phyloP scores from a whole-genome alignment of 2,797 vertebrate species.

The Clamator glandarius region DNA sequence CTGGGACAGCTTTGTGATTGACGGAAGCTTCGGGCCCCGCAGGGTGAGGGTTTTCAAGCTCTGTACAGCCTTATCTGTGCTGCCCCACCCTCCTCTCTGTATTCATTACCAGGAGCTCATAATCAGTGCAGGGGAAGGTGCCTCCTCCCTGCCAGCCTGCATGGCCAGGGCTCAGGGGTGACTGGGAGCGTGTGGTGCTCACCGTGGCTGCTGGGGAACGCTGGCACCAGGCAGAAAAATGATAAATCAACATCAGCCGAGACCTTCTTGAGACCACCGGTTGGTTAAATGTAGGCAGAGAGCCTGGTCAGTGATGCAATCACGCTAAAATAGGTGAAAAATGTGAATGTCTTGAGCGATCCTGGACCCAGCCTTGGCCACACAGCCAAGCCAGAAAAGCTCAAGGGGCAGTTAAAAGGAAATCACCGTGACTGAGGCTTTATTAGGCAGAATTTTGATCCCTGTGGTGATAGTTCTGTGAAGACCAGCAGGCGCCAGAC shows the following conservation, averaged over 20 bases:
- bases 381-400: not conserved
- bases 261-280: not conserved
- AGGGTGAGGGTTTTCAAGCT: rapidly evolving
- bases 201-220: not conserved
- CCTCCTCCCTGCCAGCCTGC: not conserved
- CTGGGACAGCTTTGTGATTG: too few relatives aligned
- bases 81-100: rapidly evolving
- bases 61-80: not conserved
- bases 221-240: not conserved
- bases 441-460: not conserved
- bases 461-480: rapidly evolving
- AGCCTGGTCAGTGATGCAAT: not conserved
- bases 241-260: not conserved
- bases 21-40: rapidly evolving
- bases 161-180: rapidly evolving
- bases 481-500: not conserved
- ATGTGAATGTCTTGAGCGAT: not conserved
- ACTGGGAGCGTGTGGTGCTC: rapidly evolving
- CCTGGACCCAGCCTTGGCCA: not conserved
- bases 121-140: rapidly evolving
- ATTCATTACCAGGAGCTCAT: not conserved
- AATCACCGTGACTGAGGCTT: not conserved
- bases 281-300: not conserved
- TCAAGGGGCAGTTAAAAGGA: rapidly evolving
- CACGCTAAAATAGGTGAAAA: not conserved